Conservation (phyloP, 2,113 vertebrate genomes). For the Natator depressus region DNA sequence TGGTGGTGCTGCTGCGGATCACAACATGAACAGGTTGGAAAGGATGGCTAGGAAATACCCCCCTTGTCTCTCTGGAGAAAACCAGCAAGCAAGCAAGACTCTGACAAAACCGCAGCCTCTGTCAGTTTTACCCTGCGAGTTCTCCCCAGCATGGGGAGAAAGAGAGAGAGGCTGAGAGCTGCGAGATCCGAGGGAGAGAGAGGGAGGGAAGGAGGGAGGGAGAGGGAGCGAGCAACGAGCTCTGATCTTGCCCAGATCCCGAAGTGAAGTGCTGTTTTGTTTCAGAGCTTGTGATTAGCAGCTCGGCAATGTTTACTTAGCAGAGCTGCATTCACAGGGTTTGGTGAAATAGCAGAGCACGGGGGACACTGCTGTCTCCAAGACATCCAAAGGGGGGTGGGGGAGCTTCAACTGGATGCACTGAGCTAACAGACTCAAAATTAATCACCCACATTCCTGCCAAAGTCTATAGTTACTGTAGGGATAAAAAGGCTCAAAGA, state of each 20-base stretch:
- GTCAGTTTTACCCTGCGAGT: constrained; percentile 26
- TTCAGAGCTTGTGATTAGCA: constrained; percentile 72
- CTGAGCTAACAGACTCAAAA: constrained; percentile 61
- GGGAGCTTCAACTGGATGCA: constrained; percentile 29
- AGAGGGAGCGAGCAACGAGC: constrained; percentile 37
- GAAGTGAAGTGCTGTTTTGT: constrained; percentile 79
- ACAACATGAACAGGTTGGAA: not conserved
- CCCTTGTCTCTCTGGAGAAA: not conserved
- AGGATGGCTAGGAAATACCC: not conserved
- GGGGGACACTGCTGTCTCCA: constrained; percentile 70
- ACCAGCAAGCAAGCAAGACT: not conserved
- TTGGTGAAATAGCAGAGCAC: constrained; percentile 59
- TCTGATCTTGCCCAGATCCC: constrained; percentile 76
- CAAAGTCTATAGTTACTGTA: constrained; percentile 59
- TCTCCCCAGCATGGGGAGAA: constrained; percentile 50
- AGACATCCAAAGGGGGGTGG: constrained; percentile 35
- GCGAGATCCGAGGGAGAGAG: not conserved
- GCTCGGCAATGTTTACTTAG: constrained; percentile 75
- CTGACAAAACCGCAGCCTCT: not conserved
- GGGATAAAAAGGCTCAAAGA: constrained; percentile 20
- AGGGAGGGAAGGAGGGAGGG: not conserved
- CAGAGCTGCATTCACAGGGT: constrained; percentile 73
- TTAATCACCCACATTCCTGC: constrained; percentile 70
- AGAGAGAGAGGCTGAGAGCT: not conserved
- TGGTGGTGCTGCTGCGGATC: not conserved